A percentile compares a stretch with the other conserved stretches of the same genome.
Conservation (phyloP, 2,888 invertebrate genomes). For the Lasioglossum morio region DNA sequence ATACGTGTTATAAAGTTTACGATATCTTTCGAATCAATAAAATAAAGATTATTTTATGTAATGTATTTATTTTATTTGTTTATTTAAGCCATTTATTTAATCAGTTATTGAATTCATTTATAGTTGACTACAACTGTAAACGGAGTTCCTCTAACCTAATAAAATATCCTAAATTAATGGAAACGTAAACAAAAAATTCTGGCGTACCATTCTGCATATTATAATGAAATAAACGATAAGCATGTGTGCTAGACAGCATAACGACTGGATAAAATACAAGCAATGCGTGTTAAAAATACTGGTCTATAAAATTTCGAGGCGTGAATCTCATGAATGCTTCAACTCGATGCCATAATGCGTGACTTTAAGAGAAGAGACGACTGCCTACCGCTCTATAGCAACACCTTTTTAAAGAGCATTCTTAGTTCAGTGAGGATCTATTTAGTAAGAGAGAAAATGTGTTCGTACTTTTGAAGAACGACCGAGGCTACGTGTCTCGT, state of each 20-base stretch:
- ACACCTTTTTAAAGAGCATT: constrained; percentile 27
- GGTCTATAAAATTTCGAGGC: not conserved
- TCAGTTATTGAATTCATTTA: no score
- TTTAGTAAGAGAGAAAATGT: constrained; percentile 23
- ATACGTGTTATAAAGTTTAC: no score
- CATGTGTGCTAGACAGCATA: not conserved
- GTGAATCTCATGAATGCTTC: constrained; percentile 15
- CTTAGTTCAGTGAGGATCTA: constrained; percentile 19
- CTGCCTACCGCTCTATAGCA: constrained; percentile 24
- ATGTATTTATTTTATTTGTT: no score
- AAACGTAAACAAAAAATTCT: not conserved
- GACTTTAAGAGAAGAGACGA: not conserved
- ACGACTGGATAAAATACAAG: not conserved
- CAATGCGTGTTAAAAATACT: not conserved
- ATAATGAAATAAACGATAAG: not conserved
- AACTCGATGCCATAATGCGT: constrained; percentile 12
- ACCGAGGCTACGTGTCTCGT: not conserved
- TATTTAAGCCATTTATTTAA: no score
- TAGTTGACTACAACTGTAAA: no score
- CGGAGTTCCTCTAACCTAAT: not conserved
- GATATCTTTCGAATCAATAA: no score
- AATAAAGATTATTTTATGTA: no score
- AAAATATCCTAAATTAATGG: not conserved
- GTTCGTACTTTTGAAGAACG: constrained; percentile 31
- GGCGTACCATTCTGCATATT: not conserved